phyloP scores from a whole-genome alignment of 2,113 vertebrate genomes.

The Crotalus helleri region DNA sequence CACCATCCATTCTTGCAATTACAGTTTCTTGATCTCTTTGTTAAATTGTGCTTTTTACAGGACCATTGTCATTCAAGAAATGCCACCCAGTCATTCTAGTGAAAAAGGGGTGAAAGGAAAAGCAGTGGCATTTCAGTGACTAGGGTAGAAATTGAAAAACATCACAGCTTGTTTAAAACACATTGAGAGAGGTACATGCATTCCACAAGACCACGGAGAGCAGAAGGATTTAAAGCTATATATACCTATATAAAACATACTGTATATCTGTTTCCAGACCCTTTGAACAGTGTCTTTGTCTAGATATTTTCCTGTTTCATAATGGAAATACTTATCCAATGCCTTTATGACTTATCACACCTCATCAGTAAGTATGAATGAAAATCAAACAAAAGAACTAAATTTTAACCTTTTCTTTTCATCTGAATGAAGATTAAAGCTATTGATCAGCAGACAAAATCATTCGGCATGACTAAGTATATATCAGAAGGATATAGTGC shows the following conservation, averaged over 20 bases:
- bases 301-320: neutral
- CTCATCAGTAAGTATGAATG: neutral
- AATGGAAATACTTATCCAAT: neutral
- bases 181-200: neutral
- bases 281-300: neutral
- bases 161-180: slow-evolving; percentile 40
- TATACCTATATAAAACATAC: neutral
- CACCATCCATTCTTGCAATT: slow-evolving; percentile 36
- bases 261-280: neutral
- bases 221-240: neutral
- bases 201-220: neutral
- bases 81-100: slow-evolving; percentile 25
- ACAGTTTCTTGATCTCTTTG: slow-evolving; percentile 67
- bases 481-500: neutral
- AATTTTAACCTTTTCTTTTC: neutral
- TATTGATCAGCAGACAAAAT: neutral
- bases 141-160: slow-evolving; percentile 37
- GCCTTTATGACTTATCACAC: neutral
- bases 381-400: neutral
- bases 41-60: slow-evolving; percentile 61
- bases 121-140: slow-evolving; percentile 20
- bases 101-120: slow-evolving; percentile 21
- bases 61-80: slow-evolving; percentile 66
- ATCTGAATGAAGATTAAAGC: neutral
- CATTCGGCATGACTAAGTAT: neutral